Evolutionary conservation across 2,113 vertebrate genomes (phyloP).

Genomic region (Microtus richardsoni): DNA sequence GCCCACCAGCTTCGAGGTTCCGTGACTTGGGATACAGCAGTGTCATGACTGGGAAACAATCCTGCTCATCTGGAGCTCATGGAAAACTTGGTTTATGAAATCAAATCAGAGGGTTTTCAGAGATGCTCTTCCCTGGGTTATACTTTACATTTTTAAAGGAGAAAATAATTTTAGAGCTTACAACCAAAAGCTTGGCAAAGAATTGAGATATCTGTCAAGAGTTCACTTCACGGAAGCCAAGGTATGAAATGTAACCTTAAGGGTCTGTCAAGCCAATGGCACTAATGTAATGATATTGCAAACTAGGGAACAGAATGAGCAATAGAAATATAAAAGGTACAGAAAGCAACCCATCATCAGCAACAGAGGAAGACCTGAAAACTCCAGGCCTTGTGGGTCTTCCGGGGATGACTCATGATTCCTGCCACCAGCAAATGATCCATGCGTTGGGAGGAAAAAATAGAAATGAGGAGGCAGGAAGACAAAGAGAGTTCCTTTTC

Average conservation of each 20-base stretch:
- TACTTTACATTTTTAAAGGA: slow-evolving; percentile 22
- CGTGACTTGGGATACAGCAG: neutral
- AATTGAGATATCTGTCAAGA: slow-evolving; percentile 60
- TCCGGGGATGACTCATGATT: neutral
- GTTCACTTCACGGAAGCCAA: slow-evolving; percentile 29
- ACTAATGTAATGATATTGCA: slow-evolving; percentile 48
- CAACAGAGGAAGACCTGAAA: neutral
- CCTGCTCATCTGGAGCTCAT: neutral
- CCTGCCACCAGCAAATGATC: neutral
- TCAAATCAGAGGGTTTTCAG: slow-evolving; percentile 55
- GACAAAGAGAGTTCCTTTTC: neutral
- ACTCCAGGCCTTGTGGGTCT: neutral
- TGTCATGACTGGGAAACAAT: neutral
- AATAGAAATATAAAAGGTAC: neutral
- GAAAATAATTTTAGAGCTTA: slow-evolving; percentile 46
- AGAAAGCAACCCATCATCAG: neutral
- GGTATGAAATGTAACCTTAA: slow-evolving; percentile 36
- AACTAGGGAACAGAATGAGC: slow-evolving; percentile 52
- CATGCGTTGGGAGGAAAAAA: neutral
- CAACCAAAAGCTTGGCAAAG: neutral
- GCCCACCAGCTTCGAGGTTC: neutral
- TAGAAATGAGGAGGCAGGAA: neutral
- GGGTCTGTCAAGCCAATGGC: slow-evolving; percentile 38
- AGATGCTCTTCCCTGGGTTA: slow-evolving; percentile 45
- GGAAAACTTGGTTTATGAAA: slow-evolving; percentile 56